Conservation (phyloP, 2,113 vertebrate genomes). For the Menidia beryllina region DNA sequence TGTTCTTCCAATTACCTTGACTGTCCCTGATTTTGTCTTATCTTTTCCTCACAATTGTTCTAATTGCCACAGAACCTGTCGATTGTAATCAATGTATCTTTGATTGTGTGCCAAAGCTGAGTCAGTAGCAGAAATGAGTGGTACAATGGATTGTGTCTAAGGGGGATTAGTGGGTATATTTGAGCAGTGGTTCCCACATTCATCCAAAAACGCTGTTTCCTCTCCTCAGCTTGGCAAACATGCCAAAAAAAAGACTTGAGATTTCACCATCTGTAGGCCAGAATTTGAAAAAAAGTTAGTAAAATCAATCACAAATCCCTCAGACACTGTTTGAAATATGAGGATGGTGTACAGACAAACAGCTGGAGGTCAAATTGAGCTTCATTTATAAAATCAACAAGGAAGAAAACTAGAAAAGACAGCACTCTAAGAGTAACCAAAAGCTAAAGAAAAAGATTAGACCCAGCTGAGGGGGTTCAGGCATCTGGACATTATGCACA, state of each 20-base stretch:
- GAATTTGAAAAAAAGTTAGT: not conserved
- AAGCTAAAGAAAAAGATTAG: too few relatives aligned
- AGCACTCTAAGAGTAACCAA: too few relatives aligned
- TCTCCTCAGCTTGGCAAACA: not conserved
- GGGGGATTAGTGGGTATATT: conserved; percentile 41
- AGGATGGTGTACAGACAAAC: too few relatives aligned
- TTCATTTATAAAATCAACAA: too few relatives aligned
- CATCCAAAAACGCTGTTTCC: too few relatives aligned
- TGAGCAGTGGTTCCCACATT: conserved; percentile 7
- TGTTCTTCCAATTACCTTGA: conserved; percentile 26
- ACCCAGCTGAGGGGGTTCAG: too few relatives aligned
- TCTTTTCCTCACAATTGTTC: conserved; percentile 15
- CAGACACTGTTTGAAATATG: too few relatives aligned
- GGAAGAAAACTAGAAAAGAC: too few relatives aligned
- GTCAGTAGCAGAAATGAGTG: conserved; percentile 43
- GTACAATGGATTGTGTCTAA: conserved; percentile 30
- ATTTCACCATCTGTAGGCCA: not conserved
- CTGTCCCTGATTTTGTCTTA: conserved; percentile 31
- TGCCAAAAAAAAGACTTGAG: not conserved
- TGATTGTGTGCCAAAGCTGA: conserved; percentile 51
- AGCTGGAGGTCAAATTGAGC: too few relatives aligned
- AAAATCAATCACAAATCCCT: not conserved
- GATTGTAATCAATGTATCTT: conserved; percentile 67
- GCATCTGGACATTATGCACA: too few relatives aligned
- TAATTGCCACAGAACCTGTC: conserved; percentile 63